Evolutionary conservation across 23 tunicate genomes (phyloP).

Genomic region (Trididemnum clinides): DNA sequence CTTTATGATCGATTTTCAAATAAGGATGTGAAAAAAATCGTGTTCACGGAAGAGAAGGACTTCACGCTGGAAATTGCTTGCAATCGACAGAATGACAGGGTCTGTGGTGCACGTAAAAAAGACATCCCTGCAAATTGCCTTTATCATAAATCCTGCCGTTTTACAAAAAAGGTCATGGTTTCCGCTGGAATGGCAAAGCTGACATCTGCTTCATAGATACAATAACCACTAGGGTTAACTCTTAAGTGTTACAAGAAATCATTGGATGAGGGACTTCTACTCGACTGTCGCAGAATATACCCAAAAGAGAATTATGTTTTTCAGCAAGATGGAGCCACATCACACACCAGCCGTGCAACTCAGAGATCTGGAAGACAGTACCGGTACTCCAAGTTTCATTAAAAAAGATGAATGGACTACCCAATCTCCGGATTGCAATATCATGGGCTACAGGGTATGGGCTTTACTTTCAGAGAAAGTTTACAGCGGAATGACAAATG

Average conservation of each 20-base stretch:
- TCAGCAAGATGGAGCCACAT: conserved; percentile 24
- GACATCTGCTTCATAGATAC: conserved; percentile 8
- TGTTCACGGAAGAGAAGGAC: not conserved
- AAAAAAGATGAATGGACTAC: not conserved
- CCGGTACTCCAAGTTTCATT: conserved; percentile 4
- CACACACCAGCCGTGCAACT: conserved; percentile 17
- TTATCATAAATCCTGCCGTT: conserved; percentile 3
- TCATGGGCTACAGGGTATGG: not conserved
- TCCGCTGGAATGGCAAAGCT: conserved; percentile 2
- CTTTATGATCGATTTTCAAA: conserved; percentile 19
- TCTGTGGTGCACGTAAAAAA: not conserved
- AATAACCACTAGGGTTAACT: not conserved
- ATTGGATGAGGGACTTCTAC: not conserved
- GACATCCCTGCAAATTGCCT: conserved; percentile 1
- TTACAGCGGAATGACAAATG: conserved; percentile 11
- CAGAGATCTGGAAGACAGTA: conserved; percentile 14
- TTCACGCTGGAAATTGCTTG: not conserved
- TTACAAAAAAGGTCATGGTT: conserved; percentile 6
- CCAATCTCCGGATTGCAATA: not conserved
- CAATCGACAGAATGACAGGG: conserved; percentile 3
- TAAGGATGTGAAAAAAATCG: conserved; percentile 1
- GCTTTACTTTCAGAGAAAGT: conserved; percentile 24
- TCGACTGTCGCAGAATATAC: conserved; percentile 7
- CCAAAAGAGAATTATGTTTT: conserved; percentile 11
- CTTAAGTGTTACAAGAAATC: conserved; percentile 8